Conservation (phyloP, 1,140 invertebrate species). For the Drosophila takahashii region DNA sequence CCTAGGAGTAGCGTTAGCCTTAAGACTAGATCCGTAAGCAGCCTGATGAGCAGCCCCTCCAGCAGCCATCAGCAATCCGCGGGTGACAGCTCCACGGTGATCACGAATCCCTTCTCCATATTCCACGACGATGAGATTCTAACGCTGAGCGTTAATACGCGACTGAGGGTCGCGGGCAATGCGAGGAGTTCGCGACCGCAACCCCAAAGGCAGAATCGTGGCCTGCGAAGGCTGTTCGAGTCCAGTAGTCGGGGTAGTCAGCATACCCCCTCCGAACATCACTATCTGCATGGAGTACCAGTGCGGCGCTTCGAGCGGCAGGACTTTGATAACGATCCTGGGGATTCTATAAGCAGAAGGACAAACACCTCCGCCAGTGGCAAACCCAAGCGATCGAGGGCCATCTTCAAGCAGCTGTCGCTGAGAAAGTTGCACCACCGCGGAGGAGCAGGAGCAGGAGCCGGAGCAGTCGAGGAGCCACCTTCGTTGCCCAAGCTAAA, state of each 20-base stretch:
- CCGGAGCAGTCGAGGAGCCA: conserved; percentile 38
- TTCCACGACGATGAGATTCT: conserved; percentile 81
- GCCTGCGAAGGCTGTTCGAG: conserved; percentile 66
- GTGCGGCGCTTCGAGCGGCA: conserved; percentile 76
- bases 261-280: conserved; percentile 33
- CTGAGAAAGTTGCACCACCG: conserved; percentile 61
- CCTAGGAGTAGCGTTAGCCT: conserved; percentile 49
- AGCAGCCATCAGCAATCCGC: conserved; percentile 12
- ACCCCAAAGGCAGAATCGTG: conserved; percentile 42
- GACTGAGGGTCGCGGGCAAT: conserved; percentile 54
- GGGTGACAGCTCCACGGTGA: conserved; percentile 75
- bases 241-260: conserved; percentile 14
- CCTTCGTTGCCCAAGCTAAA: conserved; percentile 76
- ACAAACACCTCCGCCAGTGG: conserved; percentile 8
- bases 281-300: conserved; percentile 70
- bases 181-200: conserved; percentile 37
- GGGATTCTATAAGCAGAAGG: conserved; percentile 10
- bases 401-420: conserved; percentile 75
- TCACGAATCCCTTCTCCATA: conserved; percentile 83
- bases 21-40: conserved; percentile 80
- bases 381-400: conserved; percentile 46
- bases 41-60: conserved; percentile 48
- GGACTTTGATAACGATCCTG: conserved; percentile 55
- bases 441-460: not conserved
- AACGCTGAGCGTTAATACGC: conserved; percentile 66